Evolutionary conservation across 2,888 invertebrate species (phyloP), one percentile per base, ranked within the genome.

Genomic region (Lepidocyrtinus sp.): DNA sequence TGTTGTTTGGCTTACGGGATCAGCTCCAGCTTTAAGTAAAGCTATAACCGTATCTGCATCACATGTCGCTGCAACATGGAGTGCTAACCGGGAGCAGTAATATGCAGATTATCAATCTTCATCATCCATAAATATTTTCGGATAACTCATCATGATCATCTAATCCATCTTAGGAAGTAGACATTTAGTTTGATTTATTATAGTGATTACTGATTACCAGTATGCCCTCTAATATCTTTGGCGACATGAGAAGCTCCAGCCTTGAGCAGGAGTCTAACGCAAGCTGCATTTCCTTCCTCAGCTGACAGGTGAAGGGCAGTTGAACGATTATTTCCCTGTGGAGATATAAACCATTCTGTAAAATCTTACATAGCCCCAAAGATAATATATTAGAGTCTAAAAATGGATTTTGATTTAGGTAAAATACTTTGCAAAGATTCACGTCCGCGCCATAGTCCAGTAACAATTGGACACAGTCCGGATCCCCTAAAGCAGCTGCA

Each of bases 261-360:
- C 21, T 94, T 92, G 1, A 96, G 88, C 1, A 96, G 89, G 21
- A 95, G 88, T 70, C 91, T 90, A 0, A 93, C 93, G 85, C 96
- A 95, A 84, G 94, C 93, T 0, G 92, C 92, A 87, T 94, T 94
- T 2, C 96, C 95, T 87, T 83, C 81, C 45, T 80, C 75, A 0
- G 96, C 95, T 2, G 96, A 95, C 85, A 96, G 89, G 89, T 97
- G 96, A 26, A 97, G 89, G 1, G 96, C 94, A 0, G 96, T 96
- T n/a, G 71, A 77, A 65, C 82, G 55, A 24, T 81, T 62, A 7
- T 68, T 73, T 22, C 85, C 85, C 85, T 86, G 69, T 61, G 26
- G 26, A 36, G n/a, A 68, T 22, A 12, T 25, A 26, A 61, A 22
- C 17, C 46, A 45, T 12, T 12, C 46, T 45, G 46, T 15, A 12